Percentiles rank a stretch among this genome's conserved stretches.
These are phyloP conservation scores for Amblyopsis rosae DNA, from an alignment of 2,113 vertebrate genomes.

Conservation along the genomic window DNA sequence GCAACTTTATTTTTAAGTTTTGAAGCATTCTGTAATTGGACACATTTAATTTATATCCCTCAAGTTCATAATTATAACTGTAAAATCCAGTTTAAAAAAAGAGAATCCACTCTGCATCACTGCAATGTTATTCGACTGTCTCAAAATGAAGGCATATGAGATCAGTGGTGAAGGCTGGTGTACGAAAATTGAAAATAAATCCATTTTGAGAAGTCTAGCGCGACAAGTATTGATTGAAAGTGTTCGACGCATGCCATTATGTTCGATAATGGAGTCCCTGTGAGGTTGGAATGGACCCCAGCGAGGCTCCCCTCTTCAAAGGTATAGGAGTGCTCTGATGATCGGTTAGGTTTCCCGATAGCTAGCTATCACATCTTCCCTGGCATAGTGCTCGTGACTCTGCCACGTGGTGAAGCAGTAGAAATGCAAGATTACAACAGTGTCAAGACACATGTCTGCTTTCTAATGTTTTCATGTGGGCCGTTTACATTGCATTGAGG, in stretches of 20 bases:
- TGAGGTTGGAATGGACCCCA: constrained; percentile 60
- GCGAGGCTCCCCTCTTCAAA: constrained; percentile 58
- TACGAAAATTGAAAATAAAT: constrained; percentile 42
- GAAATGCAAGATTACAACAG: constrained; percentile 6
- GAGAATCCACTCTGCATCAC: constrained; percentile 32
- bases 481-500: constrained; percentile 18
- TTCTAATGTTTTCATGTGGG: not conserved
- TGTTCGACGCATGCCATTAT: constrained; percentile 47
- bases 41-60: constrained; percentile 75
- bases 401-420: constrained; percentile 27
- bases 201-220: constrained; percentile 41
- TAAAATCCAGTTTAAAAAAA: constrained; percentile 14
- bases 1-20: constrained; percentile 69
- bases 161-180: constrained; percentile 40
- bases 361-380: constrained; percentile 68
- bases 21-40: constrained; percentile 74
- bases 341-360: constrained; percentile 72
- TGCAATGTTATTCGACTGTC: constrained; percentile 38
- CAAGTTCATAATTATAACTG: constrained; percentile 67
- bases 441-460: constrained; percentile 51
- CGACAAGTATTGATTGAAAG: constrained; percentile 58
- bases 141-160: constrained; percentile 37
- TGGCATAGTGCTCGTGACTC: constrained; percentile 57
- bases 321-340: constrained; percentile 64
- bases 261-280: constrained; percentile 61